Evolutionary conservation across 2,888 invertebrate species (phyloP).

Genomic region (Julus scandinavius): DNA sequence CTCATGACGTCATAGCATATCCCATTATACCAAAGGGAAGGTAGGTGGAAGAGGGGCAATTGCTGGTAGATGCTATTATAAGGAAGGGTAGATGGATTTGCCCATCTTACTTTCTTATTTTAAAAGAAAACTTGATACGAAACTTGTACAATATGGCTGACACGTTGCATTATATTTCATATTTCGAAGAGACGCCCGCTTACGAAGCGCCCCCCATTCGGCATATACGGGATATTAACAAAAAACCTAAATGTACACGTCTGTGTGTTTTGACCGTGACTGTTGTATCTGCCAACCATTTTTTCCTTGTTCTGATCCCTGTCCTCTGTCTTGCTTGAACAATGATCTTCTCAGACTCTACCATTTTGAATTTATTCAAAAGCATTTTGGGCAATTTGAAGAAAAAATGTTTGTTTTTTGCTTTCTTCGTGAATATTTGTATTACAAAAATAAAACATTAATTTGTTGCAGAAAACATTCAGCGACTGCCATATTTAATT

Average conservation of each 20-base stretch:
- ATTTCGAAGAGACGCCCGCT: not conserved
- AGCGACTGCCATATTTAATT: too few species aligned
- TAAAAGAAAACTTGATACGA: too few species aligned
- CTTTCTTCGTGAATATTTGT: too few species aligned
- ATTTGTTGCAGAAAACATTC: too few species aligned
- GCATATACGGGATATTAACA: constrained; percentile 34
- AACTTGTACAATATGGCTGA: not conserved
- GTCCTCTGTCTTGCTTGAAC: not conserved
- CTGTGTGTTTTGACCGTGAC: constrained; percentile 26
- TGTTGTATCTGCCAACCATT: not conserved
- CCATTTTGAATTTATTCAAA: not conserved
- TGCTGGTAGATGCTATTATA: too few species aligned
- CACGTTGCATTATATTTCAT: not conserved
- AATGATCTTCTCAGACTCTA: constrained; percentile 4
- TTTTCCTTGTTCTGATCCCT: not conserved
- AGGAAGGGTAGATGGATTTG: too few species aligned
- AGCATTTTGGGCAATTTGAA: not conserved
- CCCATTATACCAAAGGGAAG: too few species aligned
- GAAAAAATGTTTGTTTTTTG: not conserved
- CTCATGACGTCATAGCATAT: too few species aligned
- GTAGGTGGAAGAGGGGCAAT: too few species aligned
- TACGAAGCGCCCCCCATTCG: constrained; percentile 34
- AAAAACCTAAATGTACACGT: constrained; percentile 34
- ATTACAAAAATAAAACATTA: too few species aligned
- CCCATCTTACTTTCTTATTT: too few species aligned